Evolutionary conservation across 2,113 vertebrate species (phyloP), one percentile per base, ranked within the genome.

Genomic region (Laticauda colubrina): DNA sequence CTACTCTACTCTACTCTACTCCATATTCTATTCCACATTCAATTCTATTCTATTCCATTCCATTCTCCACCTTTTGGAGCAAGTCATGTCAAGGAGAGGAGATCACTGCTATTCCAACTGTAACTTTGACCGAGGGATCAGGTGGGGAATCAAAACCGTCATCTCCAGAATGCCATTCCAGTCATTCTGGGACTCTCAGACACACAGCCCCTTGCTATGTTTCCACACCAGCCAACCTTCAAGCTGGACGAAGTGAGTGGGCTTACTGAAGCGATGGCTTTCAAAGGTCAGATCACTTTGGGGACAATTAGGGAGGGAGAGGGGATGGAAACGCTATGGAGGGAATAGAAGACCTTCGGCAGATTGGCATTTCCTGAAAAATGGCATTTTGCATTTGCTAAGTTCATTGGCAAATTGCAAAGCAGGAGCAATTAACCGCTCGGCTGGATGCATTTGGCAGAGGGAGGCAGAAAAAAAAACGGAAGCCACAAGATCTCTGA

Each of bases 321-420:
- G 14, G 61, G 51, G 51, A 10, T 53, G 51, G 3, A 4, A 9
- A 81, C 3, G n/a, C 2, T 15, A 81, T 2, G 11, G 57, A 7
- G 91, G 34, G 45, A 29, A 86, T n/a, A 61, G 87, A 92, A 61
- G 59, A 90, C 75, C 11, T 81, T 64, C 56, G 85, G 81, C 86
- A 39, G 75, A 29, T 43, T 6, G 29, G 48, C 89, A 55, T 85
- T 69, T 57, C 61, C 26, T 26, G 4, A 57, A 86, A 51, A 64
- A 94, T 87, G 91, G 56, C 91, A 94, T 87, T 89, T 90, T 55
- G 51, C 93, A 92, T 88, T 94, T 69, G 54, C 57, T 92, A 53
- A 92, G 64, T 94, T 92, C 54, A 88, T 86, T 69, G 64, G 75
- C 64, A 87, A 87, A 87, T 87, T 92, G 88, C 48, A 56, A 89